phyloP scores from a whole-genome alignment of 2,888 invertebrate genomes.

The Meteorus colon region DNA sequence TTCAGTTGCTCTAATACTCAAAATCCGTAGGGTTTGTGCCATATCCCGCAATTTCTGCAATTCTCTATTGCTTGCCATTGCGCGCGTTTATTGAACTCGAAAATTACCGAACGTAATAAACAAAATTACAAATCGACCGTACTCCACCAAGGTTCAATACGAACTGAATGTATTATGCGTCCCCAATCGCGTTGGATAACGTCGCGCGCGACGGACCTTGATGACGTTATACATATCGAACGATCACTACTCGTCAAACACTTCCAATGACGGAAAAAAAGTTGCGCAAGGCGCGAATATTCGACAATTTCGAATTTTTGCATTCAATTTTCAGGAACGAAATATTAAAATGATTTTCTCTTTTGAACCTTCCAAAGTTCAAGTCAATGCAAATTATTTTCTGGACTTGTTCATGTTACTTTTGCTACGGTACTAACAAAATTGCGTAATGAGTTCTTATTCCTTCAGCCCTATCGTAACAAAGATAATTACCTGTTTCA shows the following conservation, averaged over 20 bases:
- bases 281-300: constrained; percentile 27
- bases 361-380: too few species aligned
- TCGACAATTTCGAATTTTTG: constrained; percentile 4
- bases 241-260: constrained; percentile 36
- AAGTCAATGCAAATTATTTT: too few species aligned
- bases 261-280: constrained; percentile 15
- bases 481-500: neutral
- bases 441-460: neutral
- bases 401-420: neutral
- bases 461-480: neutral
- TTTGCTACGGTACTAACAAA: neutral
- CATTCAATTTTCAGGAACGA: too few species aligned
- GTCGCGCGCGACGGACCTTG: constrained; percentile 38
- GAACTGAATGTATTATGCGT: constrained; percentile 54
- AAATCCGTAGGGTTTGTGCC: constrained; percentile 79
- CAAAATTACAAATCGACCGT: constrained; percentile 34
- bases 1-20: constrained; percentile 78
- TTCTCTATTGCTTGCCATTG: constrained; percentile 62
- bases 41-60: constrained; percentile 75
- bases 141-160: constrained; percentile 56
- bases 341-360: too few species aligned
- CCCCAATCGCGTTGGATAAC: constrained; percentile 35
- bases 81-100: constrained; percentile 29
- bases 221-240: constrained; percentile 38
- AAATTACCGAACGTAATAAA: constrained; percentile 14